Conservation (phyloP, 2,113 vertebrate species). For the Carassius auratus region DNA sequence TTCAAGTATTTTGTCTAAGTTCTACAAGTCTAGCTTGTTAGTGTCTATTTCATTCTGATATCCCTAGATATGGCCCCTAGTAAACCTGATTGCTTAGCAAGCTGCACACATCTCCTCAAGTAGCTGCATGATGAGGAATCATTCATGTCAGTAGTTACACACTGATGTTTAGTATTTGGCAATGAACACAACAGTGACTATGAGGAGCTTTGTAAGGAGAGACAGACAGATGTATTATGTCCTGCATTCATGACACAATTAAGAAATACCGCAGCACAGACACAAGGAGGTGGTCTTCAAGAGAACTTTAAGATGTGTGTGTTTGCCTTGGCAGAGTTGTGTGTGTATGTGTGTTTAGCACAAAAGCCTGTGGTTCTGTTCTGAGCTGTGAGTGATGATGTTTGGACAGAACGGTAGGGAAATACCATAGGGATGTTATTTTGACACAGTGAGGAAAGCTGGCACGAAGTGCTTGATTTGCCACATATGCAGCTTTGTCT, state of each 20-base stretch:
- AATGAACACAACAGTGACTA: not conserved
- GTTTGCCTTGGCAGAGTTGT: not conserved
- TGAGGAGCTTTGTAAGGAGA: not conserved
- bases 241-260: not conserved
- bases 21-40: not conserved
- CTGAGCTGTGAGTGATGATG: conserved; percentile 36
- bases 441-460: conserved; percentile 43
- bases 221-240: not conserved
- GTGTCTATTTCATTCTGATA: not conserved
- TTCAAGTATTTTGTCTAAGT: not conserved
- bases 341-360: conserved; percentile 24
- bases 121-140: not conserved
- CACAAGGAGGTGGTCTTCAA: not conserved
- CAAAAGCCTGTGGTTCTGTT: conserved; percentile 14
- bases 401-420: conserved; percentile 45
- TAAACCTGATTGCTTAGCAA: not conserved
- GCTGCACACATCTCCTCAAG: not conserved
- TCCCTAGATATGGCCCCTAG: not conserved
- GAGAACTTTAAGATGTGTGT: conserved; percentile 31
- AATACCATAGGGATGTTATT: conserved; percentile 44
- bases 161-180: not conserved
- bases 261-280: not conserved
- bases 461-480: not conserved
- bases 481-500: not conserved
- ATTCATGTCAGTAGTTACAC: not conserved